Evolutionary conservation across 2,888 invertebrate genomes (phyloP), one percentile per base, ranked within the genome.

Genomic region (Parascotia fuliginaria): DNA sequence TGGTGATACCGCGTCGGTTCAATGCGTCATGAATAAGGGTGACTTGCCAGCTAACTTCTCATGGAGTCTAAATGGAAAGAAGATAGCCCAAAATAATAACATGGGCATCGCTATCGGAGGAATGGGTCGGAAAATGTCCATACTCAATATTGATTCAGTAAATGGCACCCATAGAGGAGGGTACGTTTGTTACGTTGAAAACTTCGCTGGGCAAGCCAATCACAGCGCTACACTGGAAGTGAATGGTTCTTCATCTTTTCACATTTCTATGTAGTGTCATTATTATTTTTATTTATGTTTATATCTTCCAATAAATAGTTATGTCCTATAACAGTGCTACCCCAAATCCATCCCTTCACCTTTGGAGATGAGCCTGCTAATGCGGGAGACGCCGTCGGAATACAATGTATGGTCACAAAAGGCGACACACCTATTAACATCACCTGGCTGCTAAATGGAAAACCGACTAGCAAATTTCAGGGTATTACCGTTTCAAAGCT

Each of bases 351-450:
- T 83, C 95, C 95, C 51, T 95, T 96, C 78, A 92, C 93, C 49
- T 96, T 96, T 73, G 96, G 96, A 44, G 95, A 95, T 42, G 95
- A 95, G 63, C 93, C 95, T 42, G 94, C 96, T 34, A 95, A 96
- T 75, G 95, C 95, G 49, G 96, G 96, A 6, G 96, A 96, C 60
- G 93, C 95, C 58, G 95, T 95, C 27, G 95, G 95, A 48, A 93
- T 95, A 2, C 94, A 94, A 59, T 96, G 96, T 79, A 94, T 95
- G 86, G 94, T 96, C 16, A 93, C 94, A 43, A 96, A 96, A 84
- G 96, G 97, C 33, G 97, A 97, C 79, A 91, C 94, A 41, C 97
- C 97, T 2, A 89, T 97, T 29, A 93, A 94, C 70, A 94, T 97
- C 44, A 93, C 93, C 41, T 97, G 97, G 97, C 93, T 93, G 22